These are phyloP conservation scores for Eueremaeus valkanovi DNA, from an alignment of 2,888 invertebrate genomes.

Conservation along the genomic window DNA sequence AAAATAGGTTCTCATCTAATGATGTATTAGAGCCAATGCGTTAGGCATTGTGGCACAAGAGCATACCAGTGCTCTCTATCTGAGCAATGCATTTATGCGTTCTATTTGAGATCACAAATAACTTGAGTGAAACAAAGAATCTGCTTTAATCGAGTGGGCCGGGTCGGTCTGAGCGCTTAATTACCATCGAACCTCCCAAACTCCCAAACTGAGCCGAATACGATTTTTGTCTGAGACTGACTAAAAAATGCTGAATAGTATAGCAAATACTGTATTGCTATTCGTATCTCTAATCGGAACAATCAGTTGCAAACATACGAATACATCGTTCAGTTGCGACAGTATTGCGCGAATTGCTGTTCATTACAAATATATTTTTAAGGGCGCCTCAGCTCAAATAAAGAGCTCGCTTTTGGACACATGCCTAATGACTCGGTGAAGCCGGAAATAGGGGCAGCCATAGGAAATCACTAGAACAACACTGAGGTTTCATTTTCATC, in stretches of 20 bases:
- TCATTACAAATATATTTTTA: constrained; percentile 31
- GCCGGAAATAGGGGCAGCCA: constrained; percentile 26
- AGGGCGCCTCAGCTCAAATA: constrained; percentile 25
- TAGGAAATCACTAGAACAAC: constrained; percentile 20
- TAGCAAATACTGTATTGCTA: no score
- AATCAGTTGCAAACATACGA: constrained; percentile 32
- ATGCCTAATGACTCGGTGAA: constrained; percentile 37
- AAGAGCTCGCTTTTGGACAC: constrained; percentile 35
- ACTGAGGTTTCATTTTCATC: not conserved
- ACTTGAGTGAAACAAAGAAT: constrained; percentile 31
- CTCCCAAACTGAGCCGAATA: constrained; percentile 9
- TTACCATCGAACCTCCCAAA: constrained; percentile 22
- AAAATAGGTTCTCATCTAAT: constrained; percentile 19
- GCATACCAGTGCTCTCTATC: no score
- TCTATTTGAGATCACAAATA: constrained; percentile 23
- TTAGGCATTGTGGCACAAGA: no score
- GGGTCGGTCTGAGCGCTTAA: constrained; percentile 31
- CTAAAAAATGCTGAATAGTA: constrained; percentile 31
- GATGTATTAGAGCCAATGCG: constrained; percentile 36
- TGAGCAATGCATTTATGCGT: constrained; percentile 17
- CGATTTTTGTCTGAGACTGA: not conserved
- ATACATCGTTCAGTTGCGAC: not conserved
- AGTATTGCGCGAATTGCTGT: not conserved
- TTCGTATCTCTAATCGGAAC: constrained; percentile 13
- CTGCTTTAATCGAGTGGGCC: constrained; percentile 28